Evolutionary conservation across 2,797 vertebrate species (phyloP).

Genomic region (Ciconia nigra): DNA sequence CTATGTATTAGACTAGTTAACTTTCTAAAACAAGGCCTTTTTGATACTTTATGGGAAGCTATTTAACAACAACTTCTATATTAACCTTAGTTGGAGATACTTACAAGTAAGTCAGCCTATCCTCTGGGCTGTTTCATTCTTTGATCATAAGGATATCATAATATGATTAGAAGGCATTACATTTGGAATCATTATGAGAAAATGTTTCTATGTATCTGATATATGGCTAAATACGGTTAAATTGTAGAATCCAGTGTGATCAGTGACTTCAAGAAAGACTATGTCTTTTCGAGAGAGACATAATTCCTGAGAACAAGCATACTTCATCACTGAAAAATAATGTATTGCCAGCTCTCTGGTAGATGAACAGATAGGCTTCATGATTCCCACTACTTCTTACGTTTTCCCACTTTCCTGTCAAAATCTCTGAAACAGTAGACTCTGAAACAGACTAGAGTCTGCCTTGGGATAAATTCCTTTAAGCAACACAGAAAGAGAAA

Average conservation of each 20-base stretch:
- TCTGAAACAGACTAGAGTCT: background rate
- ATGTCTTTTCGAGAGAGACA: background rate
- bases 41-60: background rate
- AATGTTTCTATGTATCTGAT: background rate
- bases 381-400: background rate
- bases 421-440: background rate
- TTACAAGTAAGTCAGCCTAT: background rate
- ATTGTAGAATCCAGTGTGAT: background rate
- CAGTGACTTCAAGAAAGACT: background rate
- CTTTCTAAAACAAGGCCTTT: conserved; percentile 9
- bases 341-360: background rate
- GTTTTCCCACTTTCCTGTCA: background rate
- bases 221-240: background rate
- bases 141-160: background rate
- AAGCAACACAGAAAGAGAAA: background rate
- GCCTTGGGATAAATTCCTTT: background rate
- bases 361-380: background rate
- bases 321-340: background rate
- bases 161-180: background rate
- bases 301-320: background rate
- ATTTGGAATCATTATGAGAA: background rate
- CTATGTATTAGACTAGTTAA: background rate
- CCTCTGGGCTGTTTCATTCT: background rate
- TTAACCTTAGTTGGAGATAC: background rate
- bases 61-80: background rate